phyloP scores from a whole-genome alignment of 2,113 vertebrate species.

The Pygoscelis adeliae region DNA sequence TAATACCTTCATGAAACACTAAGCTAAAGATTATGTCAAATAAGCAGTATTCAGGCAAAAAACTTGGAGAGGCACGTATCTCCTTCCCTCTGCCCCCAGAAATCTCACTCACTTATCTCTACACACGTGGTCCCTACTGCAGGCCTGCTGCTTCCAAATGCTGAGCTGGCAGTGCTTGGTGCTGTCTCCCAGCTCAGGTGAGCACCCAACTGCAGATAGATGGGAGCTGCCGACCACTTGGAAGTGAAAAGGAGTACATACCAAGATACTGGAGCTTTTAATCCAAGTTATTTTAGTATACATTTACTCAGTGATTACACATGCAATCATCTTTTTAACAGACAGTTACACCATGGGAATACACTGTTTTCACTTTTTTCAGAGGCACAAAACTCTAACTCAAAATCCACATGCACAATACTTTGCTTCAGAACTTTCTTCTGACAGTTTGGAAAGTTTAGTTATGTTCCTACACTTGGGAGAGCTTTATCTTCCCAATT shows the following conservation, averaged over 20 bases:
- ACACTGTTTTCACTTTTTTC: not conserved
- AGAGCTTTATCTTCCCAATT: not conserved
- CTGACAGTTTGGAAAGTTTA: not conserved
- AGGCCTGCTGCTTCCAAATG: not conserved
- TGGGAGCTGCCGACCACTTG: not conserved
- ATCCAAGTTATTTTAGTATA: not conserved
- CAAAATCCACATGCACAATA: not conserved
- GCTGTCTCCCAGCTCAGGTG: not conserved
- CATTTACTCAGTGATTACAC: not conserved
- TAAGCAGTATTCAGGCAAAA: not conserved
- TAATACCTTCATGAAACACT: not conserved
- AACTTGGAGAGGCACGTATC: not conserved
- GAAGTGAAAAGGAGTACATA: not conserved
- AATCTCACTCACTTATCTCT: not conserved
- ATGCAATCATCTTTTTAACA: not conserved
- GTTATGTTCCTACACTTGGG: not conserved
- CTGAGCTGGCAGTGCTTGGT: not conserved
- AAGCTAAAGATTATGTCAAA: not conserved
- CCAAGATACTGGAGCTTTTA: not conserved
- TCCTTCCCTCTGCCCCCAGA: not conserved
- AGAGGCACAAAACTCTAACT: not conserved
- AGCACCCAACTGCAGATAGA: not conserved
- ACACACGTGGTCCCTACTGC: fast-evolving
- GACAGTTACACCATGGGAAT: not conserved
- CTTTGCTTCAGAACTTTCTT: not conserved